Percentiles rank a stretch among this genome's conserved stretches.
These are phyloP conservation scores for Prunella himalayana DNA, from an alignment of 2,113 vertebrate genomes.

Conservation along the genomic window DNA sequence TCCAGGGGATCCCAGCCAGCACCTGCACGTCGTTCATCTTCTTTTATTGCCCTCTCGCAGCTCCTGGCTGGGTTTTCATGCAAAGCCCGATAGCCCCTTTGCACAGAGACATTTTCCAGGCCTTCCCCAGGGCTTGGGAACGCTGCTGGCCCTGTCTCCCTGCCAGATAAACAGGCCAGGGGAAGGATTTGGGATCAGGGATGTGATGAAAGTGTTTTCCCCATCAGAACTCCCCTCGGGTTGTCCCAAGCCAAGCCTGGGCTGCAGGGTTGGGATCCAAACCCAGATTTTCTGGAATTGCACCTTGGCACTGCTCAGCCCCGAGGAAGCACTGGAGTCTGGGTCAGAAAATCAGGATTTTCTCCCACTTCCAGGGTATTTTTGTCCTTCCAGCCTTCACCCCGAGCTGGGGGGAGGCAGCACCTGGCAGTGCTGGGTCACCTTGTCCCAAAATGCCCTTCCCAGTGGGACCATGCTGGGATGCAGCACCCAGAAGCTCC, in stretches of 20 bases:
- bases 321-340: rapidly evolving
- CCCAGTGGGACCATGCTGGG: rapidly evolving
- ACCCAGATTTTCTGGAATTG: not conserved
- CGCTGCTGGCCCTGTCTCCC: not conserved
- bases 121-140: not conserved
- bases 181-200: not conserved
- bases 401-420: not conserved
- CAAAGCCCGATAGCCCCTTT: not conserved
- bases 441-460: not conserved
- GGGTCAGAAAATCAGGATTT: not conserved
- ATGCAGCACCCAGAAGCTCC: not conserved
- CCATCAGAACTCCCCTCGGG: not conserved
- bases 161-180: not conserved
- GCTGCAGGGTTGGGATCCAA: no score
- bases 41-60: conserved; percentile 35
- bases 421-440: not conserved
- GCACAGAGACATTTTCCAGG: conserved; percentile 16
- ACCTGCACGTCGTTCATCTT: conserved; percentile 55
- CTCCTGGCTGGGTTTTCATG: not conserved
- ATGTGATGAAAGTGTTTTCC: not conserved
- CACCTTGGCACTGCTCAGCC: not conserved
- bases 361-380: not conserved
- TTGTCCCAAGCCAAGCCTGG: not conserved
- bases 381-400: not conserved
- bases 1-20: conserved; percentile 36